Evolutionary conservation across 2,797 vertebrate species (phyloP), one percentile per base, ranked within the genome.

Genomic region (Anableps anableps): DNA sequence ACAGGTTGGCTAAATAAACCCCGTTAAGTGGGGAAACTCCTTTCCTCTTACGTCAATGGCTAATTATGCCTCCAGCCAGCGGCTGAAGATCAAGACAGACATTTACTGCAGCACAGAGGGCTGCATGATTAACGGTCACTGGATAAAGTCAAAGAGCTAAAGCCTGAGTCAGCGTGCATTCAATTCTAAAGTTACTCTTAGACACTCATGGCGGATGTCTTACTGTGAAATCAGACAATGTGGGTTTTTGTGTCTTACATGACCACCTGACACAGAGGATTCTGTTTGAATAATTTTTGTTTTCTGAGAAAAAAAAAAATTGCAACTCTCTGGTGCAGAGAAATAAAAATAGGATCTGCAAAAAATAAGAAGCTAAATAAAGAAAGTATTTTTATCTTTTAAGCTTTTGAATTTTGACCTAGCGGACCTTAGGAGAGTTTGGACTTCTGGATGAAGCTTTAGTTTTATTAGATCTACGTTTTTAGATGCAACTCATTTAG

Each of bases 41-140:
- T 82, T 88, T 83, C 80, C 77, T 88, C 81, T 84, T 92, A 90
- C 92, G 89, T 94, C 92, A 94, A 85, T 88, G 85, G 84, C 53
- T 78, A 77, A 88, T 94, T 92, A 94, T 79, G 80, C 90, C 87
- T 79, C 70, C 41, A 76, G 75, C 80, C 83, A 85, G 79, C 13
- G 70, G 90, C 58, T 85, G 11, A 60, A 88, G 89, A 91, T 93
- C 87, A 90, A 77, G 82, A 86, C 43, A 10, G 88, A 90, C 77
- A 82, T 82, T 80, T 82, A 76, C 72, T 21, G 53, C 74, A 31
- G 75, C 80, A 88, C 94, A 94, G 93, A 91, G 94, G 93, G 93
- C 82, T 70, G 74, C 79, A 43, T 77, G 89, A 93, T 94, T 92
- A 94, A 84, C 89, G 82, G 48, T 87, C 75, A 84, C 74, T 83